Percentiles rank a stretch among this genome's conserved stretches.
phyloP scores from a whole-genome alignment of 2,797 vertebrate species.

The Lutjanus campechanus region DNA sequence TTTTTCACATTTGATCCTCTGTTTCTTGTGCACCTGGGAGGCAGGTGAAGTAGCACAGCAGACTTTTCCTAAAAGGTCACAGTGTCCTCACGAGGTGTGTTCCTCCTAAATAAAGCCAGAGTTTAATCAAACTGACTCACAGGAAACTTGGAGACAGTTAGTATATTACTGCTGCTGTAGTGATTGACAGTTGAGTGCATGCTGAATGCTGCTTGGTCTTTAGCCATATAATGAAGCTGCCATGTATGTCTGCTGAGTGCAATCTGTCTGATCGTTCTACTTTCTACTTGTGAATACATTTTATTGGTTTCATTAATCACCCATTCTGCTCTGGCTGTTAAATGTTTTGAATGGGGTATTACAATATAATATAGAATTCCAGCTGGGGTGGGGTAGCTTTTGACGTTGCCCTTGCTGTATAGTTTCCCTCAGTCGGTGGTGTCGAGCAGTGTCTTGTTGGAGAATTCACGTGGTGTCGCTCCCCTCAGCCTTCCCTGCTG shows the following conservation, averaged over 20 bases:
- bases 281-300: background rate
- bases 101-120: background rate
- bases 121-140: background rate
- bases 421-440: too few species aligned
- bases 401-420: too few species aligned
- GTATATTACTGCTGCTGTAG: background rate
- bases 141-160: background rate
- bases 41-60: too few species aligned
- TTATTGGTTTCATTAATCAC: background rate
- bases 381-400: background rate
- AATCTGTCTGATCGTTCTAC: background rate
- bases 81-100: background rate
- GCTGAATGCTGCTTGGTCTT: background rate
- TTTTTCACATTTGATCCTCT: too few species aligned
- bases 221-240: background rate
- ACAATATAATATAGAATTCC: background rate
- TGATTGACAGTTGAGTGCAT: background rate
- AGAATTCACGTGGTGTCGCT: background rate
- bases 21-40: too few species aligned
- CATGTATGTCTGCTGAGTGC: background rate
- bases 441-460: background rate
- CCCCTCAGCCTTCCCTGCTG: constrained; percentile 5
- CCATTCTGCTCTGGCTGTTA: background rate
- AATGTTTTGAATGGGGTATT: background rate
- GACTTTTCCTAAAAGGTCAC: background rate